Evolutionary conservation across 2,113 vertebrate genomes (phyloP).

Genomic region (Sebastes fasciatus): DNA sequence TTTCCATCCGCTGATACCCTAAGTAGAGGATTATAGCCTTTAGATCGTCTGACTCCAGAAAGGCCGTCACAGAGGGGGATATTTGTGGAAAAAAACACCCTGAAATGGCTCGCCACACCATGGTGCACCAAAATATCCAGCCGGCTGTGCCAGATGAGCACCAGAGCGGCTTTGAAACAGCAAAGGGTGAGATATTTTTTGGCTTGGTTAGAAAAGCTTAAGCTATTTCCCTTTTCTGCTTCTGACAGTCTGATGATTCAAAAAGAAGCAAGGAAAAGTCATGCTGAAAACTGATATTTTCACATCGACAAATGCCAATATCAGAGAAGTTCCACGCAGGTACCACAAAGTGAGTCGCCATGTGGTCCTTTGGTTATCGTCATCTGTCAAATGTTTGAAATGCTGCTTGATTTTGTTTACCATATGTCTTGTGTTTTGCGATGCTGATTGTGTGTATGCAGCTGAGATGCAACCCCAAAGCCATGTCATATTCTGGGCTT

Average conservation of each 20-base stretch:
- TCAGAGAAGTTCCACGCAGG: background rate
- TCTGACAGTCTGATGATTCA: background rate
- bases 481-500: slow-evolving; percentile 78
- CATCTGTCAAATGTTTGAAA: slow-evolving; percentile 56
- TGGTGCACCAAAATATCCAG: slow-evolving; percentile 50
- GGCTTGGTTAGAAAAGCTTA: slow-evolving; percentile 1
- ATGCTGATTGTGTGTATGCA: slow-evolving; percentile 61
- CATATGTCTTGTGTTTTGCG: slow-evolving; percentile 63
- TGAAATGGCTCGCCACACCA: slow-evolving; percentile 48
- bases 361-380: slow-evolving; percentile 49
- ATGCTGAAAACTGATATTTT: slow-evolving; percentile 3
- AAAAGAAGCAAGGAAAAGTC: slow-evolving; percentile 26
- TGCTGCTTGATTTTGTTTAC: slow-evolving; percentile 53
- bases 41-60: slow-evolving; percentile 62
- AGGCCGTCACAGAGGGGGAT: slow-evolving; percentile 60
- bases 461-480: slow-evolving; percentile 73
- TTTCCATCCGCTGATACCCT: slow-evolving; percentile 68
- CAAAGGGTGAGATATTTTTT: slow-evolving; percentile 20
- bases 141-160: slow-evolving; percentile 40
- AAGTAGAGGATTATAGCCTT: slow-evolving; percentile 75
- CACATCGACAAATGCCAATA: slow-evolving; percentile 1
- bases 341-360: slow-evolving; percentile 23
- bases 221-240: slow-evolving; percentile 4
- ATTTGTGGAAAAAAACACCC: slow-evolving; percentile 68
- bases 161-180: slow-evolving; percentile 41